Percentiles rank a stretch among this genome's conserved stretches.
Evolutionary conservation across 2,113 vertebrate species (phyloP).

Genomic region (Pionites leucogaster): DNA sequence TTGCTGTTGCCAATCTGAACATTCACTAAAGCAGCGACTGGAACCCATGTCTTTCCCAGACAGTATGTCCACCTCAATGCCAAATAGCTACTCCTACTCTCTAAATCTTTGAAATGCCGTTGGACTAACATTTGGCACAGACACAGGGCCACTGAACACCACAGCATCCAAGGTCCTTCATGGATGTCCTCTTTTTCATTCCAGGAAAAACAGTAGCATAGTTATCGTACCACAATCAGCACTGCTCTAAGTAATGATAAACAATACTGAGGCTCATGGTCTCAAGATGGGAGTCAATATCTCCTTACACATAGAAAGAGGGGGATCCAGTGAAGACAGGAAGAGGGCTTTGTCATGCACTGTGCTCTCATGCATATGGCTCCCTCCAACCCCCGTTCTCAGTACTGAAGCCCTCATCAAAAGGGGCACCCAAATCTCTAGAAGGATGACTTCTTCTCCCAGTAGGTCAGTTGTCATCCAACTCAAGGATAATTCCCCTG

Average conservation of each 20-base stretch:
- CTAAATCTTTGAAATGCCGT: background rate
- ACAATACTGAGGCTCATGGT: background rate
- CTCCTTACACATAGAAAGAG: background rate
- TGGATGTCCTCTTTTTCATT: accelerated
- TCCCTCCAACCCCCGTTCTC: background rate
- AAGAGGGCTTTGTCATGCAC: background rate
- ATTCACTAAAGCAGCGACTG: background rate
- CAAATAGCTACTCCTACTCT: background rate
- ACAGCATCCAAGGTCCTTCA: background rate
- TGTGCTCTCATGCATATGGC: accelerated
- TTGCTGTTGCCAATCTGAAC: background rate
- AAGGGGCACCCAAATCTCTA: background rate
- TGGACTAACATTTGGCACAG: background rate
- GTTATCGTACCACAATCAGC: background rate
- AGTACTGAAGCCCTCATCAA: background rate
- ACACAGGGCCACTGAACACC: background rate
- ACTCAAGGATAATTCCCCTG: background rate
- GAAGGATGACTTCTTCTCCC: background rate
- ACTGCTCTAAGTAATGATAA: background rate
- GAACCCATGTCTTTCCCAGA: background rate
- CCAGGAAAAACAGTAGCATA: background rate
- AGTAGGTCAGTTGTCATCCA: background rate
- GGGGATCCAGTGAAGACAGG: background rate
- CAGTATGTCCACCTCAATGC: background rate
- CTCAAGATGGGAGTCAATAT: background rate